Evolutionary conservation across 2,797 vertebrate genomes (phyloP), one percentile per base, ranked within the genome.

Genomic region (Gadopsis bispinosus): DNA sequence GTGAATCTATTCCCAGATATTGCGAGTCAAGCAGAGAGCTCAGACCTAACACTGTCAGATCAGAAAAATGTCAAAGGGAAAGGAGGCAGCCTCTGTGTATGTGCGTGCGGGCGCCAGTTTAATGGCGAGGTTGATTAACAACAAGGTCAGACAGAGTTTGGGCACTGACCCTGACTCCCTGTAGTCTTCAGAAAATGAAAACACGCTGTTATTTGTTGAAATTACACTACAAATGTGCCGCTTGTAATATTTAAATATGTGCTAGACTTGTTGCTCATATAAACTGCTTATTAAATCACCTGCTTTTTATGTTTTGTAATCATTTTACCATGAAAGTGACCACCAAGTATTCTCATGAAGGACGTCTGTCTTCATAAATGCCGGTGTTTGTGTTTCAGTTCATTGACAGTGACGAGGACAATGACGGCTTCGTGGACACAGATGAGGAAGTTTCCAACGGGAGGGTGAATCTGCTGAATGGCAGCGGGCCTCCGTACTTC

Each of bases 391-490:
- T 69, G 73, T 86, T 87, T 68, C 91, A 97, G 97, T 97, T 97
- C 80, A 95, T 97, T 47, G 96, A 97, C 82, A 97, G 97, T 3
- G 96, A 97, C 61, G 97, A 98, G 79, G 97, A 98, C 81, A 95
- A 95, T 4, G 97, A 98, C 19, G 95, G 95, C 84, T 96, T 96
- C 14, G 96, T 97, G 87, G 97, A 98, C 91, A 97, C 97, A n/a
- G 97, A 98, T 73, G 97, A 98, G 90, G 97, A 98, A 80, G 92
- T 97, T 63, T 97, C 96, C 82, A 96, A 95, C 1, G 95, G 95
- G 9, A 96, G 96, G 73, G 91, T 96, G 76, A 95, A 95, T 62
- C 73, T 96, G 41, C 94, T 97, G 83, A 97, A 96, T 19, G 96
- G 97, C 79, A 94, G 92, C 1, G 96, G 96, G 67, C 96, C 97